Conservation (phyloP, 2,797 vertebrate genomes). For the Periophthalmus magnuspinnatus region DNA sequence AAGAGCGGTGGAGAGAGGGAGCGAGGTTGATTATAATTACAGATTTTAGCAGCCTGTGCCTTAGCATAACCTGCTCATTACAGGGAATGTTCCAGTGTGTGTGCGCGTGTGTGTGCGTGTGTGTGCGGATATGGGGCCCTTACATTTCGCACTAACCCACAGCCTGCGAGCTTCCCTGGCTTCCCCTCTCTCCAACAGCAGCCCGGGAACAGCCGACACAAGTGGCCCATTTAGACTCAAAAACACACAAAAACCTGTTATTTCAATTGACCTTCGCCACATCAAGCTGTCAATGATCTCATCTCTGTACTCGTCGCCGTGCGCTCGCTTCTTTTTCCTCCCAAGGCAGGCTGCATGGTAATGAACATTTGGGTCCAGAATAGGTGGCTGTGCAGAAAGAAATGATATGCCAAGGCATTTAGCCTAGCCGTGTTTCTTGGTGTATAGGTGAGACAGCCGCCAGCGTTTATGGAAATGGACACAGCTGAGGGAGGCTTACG, state of each 20-base stretch:
- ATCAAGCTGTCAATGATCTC: conserved; percentile 88
- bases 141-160: conserved; percentile 55
- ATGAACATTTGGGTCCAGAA: conserved; percentile 81
- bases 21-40: conserved; percentile 83
- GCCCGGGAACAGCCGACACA: conserved; percentile 72
- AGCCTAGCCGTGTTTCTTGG: conserved; percentile 79
- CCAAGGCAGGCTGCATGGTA: conserved; percentile 78
- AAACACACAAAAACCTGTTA: conserved; percentile 85
- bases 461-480: conserved; percentile 85
- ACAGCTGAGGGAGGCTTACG: conserved; percentile 70
- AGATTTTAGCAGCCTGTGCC: conserved; percentile 80
- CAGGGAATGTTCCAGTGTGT: conserved; percentile 46
- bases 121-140: conserved; percentile 19
- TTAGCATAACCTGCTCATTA: conserved; percentile 85
- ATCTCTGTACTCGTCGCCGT: conserved; percentile 75
- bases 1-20: conserved; percentile 51
- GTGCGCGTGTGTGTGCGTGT: conserved; percentile 18
- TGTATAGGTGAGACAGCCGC: conserved; percentile 79
- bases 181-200: conserved; percentile 57
- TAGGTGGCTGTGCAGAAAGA: conserved; percentile 57
- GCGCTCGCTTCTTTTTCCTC: conserved; percentile 66
- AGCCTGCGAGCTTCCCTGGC: conserved; percentile 67
- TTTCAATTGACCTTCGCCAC: conserved; percentile 87
- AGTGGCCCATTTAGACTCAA: conserved; percentile 81
- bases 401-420: conserved; percentile 83